Conservation (phyloP, 2,113 vertebrate genomes). For the Urocitellus parryii region DNA sequence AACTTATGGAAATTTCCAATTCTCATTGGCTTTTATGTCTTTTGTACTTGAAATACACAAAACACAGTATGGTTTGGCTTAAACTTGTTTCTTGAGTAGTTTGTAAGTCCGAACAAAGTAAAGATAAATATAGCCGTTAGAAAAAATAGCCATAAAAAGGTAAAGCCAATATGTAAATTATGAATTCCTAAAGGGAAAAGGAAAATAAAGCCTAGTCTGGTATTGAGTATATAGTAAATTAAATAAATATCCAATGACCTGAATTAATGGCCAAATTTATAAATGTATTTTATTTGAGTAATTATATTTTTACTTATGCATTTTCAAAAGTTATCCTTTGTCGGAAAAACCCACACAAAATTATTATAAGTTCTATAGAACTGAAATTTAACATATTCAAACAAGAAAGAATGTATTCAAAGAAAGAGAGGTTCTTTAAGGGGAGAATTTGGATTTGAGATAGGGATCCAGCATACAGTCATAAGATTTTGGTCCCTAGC, state of each 20-base stretch:
- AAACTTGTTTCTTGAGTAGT: neutral
- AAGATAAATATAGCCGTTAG: neutral
- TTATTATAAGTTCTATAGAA: neutral
- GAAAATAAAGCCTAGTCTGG: neutral
- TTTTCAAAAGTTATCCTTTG: constrained; percentile 33
- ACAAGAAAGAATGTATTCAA: neutral
- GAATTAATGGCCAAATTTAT: constrained; percentile 14
- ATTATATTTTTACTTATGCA: neutral
- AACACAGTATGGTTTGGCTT: neutral
- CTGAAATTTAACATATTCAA: neutral
- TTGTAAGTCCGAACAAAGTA: constrained; percentile 47
- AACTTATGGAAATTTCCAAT: neutral
- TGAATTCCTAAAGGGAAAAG: neutral
- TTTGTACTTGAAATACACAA: neutral
- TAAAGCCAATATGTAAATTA: neutral
- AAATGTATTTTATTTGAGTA: neutral
- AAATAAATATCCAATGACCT: neutral
- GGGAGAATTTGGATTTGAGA: constrained; percentile 4
- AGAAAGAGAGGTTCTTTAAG: neutral
- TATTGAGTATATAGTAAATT: neutral
- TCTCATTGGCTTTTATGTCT: constrained; percentile 31
- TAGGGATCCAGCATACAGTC: constrained; percentile 6
- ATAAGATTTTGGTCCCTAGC: constrained; percentile 44
- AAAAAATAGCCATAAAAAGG: constrained; percentile 31
- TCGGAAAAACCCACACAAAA: neutral